Conservation (phyloP, 2,113 vertebrate genomes). For the Corythaixoides concolor region DNA sequence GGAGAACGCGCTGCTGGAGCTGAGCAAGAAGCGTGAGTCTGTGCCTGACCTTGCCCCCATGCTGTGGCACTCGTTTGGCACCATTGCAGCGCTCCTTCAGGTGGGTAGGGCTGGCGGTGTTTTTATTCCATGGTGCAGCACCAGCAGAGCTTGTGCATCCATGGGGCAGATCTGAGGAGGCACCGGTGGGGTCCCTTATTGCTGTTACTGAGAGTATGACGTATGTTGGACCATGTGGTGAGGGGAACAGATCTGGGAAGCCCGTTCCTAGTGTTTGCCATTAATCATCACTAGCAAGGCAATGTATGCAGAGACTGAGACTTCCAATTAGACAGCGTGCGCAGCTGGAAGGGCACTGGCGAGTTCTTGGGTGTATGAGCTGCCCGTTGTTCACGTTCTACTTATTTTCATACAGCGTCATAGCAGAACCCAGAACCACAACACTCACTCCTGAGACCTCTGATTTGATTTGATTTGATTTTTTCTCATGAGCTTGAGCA, state of each 20-base stretch:
- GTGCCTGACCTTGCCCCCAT: slow-evolving; percentile 96
- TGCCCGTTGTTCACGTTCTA: neutral
- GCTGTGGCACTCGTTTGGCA: slow-evolving; percentile 98
- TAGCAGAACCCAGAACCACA: neutral
- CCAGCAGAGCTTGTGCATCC: neutral
- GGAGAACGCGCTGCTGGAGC: slow-evolving; percentile 94
- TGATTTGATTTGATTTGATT: neutral
- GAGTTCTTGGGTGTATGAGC: neutral
- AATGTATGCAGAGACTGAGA: neutral
- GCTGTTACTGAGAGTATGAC: neutral
- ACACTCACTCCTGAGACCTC: neutral
- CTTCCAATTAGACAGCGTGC: neutral
- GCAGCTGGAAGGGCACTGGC: neutral
- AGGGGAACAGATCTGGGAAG: neutral
- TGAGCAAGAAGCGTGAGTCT: slow-evolving; percentile 96
- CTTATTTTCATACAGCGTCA: neutral
- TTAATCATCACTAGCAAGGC: neutral
- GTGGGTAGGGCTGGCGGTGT: slow-evolving; percentile 43
- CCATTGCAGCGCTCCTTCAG: slow-evolving; percentile 94
- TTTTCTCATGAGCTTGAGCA: neutral
- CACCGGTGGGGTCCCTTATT: neutral
- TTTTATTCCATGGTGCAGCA: rapidly evolving
- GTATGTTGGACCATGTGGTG: neutral
- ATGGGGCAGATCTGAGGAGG: neutral
- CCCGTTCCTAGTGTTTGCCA: neutral